phyloP scores from a whole-genome alignment of 2,797 vertebrate species.

The Platalea minor region DNA sequence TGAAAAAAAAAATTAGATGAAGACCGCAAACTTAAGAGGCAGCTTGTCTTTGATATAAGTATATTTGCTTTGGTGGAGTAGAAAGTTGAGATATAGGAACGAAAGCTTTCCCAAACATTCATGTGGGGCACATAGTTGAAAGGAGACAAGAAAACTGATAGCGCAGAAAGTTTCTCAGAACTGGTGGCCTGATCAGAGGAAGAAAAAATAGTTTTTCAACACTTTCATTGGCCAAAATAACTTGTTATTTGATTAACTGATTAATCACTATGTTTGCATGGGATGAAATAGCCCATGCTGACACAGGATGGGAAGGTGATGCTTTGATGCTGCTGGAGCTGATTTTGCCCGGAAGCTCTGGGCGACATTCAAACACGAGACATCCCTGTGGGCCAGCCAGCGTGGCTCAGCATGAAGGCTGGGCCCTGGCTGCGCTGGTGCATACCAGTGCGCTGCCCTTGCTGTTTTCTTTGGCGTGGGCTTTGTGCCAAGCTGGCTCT shows the following conservation, averaged over 20 bases:
- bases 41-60: not conserved
- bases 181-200: not conserved
- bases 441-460: fast-evolving
- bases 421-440: not conserved
- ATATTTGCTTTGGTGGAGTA: not conserved
- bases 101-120: not conserved
- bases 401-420: not conserved
- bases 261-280: not conserved
- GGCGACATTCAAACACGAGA: not conserved
- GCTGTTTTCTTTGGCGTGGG: not conserved
- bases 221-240: not conserved
- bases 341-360: not conserved
- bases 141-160: not conserved
- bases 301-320: not conserved
- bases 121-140: not conserved
- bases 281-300: not conserved
- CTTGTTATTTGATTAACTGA: not conserved
- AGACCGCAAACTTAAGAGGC: not conserved
- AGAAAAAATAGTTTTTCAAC: not conserved
- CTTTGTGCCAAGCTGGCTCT: not conserved
- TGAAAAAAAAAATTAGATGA: not conserved
- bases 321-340: not conserved
- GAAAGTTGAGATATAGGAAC: not conserved
- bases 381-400: fast-evolving
- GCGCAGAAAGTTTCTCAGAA: not conserved